These are phyloP conservation scores for Lithophane leautieri DNA, from an alignment of 2,888 invertebrate species.

Conservation along the genomic window DNA sequence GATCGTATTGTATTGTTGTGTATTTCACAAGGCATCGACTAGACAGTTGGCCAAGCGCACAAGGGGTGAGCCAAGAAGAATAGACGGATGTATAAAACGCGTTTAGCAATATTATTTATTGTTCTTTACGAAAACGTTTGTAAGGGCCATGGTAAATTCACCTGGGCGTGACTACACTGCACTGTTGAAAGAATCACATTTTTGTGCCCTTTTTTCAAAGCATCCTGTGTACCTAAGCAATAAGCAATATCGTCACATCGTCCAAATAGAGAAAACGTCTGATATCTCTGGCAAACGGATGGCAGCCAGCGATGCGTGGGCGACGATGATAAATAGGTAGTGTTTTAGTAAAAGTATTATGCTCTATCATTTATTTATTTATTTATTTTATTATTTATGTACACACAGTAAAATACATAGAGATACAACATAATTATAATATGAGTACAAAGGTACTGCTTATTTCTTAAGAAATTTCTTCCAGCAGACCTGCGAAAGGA, in stretches of 20 bases:
- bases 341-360: conserved; percentile 34
- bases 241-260: conserved; percentile 10
- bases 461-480: too few relatives aligned
- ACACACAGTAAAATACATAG: too few relatives aligned
- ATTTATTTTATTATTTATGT: too few relatives aligned
- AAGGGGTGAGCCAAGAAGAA: conserved; percentile 63
- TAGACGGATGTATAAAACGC: conserved; percentile 66
- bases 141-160: conserved; percentile 34
- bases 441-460: too few relatives aligned
- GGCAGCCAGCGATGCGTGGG: conserved; percentile 48
- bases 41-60: conserved; percentile 59
- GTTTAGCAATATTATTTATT: conserved; percentile 63
- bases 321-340: conserved; percentile 27
- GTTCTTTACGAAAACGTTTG: conserved; percentile 53
- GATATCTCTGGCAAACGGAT: conserved; percentile 61
- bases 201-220: conserved; percentile 18
- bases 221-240: conserved; percentile 37
- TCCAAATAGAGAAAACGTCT: conserved; percentile 44
- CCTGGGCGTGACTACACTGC: conserved; percentile 37
- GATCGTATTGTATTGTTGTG: conserved; percentile 50
- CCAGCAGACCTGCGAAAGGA: too few relatives aligned
- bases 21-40: conserved; percentile 64
- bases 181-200: conserved; percentile 13
- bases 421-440: too few relatives aligned
- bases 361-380: conserved; percentile 27